These are phyloP conservation scores for Micropoecilia bifurca DNA, from an alignment of 2,797 vertebrate genomes.

Conservation along the genomic window DNA sequence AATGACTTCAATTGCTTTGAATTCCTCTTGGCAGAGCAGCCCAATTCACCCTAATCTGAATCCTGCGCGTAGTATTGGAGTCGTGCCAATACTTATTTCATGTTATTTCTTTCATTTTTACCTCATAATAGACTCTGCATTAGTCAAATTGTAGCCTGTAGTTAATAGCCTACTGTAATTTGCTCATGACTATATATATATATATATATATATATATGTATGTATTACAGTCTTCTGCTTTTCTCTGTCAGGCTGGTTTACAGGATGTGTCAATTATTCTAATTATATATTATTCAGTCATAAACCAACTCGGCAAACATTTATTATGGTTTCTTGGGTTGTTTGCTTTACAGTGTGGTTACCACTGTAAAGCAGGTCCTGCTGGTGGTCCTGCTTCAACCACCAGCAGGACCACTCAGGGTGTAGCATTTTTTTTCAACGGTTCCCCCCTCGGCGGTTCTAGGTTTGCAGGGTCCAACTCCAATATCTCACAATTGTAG, in stretches of 20 bases:
- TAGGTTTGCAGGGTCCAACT: background rate
- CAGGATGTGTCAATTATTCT: background rate
- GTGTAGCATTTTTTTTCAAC: background rate
- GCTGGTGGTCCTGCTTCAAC: no score
- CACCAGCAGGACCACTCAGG: background rate
- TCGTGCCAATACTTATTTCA: background rate
- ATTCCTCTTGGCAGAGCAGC: background rate
- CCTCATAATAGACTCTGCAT: background rate
- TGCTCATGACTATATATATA: background rate
- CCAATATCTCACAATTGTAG: background rate
- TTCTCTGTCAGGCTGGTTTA: background rate
- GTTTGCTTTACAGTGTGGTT: background rate
- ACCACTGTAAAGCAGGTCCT: no score
- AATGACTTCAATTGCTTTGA: background rate
- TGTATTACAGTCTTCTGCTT: background rate
- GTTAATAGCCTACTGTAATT: background rate
- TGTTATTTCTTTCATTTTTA: background rate
- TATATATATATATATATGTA: background rate
- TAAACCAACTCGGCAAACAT: background rate
- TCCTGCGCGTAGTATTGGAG: background rate
- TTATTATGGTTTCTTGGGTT: background rate
- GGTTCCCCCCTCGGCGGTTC: background rate
- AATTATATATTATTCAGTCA: background rate
- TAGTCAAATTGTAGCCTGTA: background rate
- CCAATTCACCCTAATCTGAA: background rate